Conservation (phyloP, 2,888 invertebrate species). For the Paralinhomoeus sp. region DNA sequence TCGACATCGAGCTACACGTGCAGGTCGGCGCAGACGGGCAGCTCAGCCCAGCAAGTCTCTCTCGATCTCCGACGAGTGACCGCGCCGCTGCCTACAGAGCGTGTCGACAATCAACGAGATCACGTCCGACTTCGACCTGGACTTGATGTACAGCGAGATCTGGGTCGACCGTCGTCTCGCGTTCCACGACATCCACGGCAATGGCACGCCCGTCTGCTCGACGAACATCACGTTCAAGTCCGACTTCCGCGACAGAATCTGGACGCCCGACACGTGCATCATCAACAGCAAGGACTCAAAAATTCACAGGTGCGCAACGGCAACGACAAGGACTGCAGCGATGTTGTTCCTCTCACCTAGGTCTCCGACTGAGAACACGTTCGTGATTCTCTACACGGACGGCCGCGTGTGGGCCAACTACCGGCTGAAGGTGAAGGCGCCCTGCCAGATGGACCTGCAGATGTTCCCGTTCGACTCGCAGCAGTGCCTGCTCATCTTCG, state of each 20-base stretch:
- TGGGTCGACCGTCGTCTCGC: slow-evolving; percentile 3
- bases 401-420: slow-evolving; percentile 26
- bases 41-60: too few species aligned
- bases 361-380: slow-evolving; percentile 23
- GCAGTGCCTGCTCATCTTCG: slow-evolving; percentile 15
- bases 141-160: slow-evolving; percentile 19
- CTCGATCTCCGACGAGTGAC: too few species aligned
- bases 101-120: slow-evolving; percentile 23
- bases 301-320: slow-evolving; percentile 11
- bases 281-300: slow-evolving; percentile 15
- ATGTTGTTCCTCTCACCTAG: too few species aligned
- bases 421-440: slow-evolving; percentile 11
- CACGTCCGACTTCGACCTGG: slow-evolving; percentile 22
- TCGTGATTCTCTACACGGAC: slow-evolving; percentile 24
- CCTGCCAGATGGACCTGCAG: slow-evolving; percentile 14
- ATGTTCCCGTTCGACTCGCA: slow-evolving; percentile 24
- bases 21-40: too few species aligned
- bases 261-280: slow-evolving; percentile 23
- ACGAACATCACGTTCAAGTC: slow-evolving; percentile 23
- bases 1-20: slow-evolving; percentile 24
- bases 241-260: slow-evolving; percentile 21
- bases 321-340: too few species aligned
- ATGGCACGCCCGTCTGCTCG: slow-evolving; percentile 21
- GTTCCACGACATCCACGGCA: slow-evolving; percentile 18
- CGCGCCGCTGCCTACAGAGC: slow-evolving; percentile 15